Percentiles rank a stretch among this genome's conserved stretches.
phyloP scores from a whole-genome alignment of 2,797 vertebrate genomes.

The Anisognathus igniventris region DNA sequence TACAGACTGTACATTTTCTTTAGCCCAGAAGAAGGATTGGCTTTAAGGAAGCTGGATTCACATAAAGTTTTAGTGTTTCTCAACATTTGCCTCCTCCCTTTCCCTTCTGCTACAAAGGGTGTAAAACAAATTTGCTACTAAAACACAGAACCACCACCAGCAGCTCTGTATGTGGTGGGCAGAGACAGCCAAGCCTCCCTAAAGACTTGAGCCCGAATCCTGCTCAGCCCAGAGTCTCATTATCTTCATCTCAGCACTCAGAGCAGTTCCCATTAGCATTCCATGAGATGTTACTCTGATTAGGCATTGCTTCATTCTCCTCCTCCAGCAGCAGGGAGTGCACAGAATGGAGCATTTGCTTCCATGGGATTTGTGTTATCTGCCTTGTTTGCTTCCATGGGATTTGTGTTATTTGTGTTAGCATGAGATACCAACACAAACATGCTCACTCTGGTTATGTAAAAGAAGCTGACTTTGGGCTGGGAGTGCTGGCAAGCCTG shows the following conservation, averaged over 20 bases:
- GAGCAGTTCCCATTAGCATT: background rate
- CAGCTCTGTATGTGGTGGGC: background rate
- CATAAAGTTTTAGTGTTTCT: background rate
- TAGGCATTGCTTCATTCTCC: background rate
- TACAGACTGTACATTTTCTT: background rate
- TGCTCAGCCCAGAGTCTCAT: background rate
- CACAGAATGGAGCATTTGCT: background rate
- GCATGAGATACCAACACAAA: background rate
- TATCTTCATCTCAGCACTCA: background rate
- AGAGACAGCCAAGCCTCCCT: background rate
- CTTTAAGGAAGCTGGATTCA: background rate
- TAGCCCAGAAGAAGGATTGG: background rate
- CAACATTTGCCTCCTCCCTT: fast-evolving
- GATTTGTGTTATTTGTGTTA: background rate
- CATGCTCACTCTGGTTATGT: fast-evolving
- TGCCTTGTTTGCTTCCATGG: background rate
- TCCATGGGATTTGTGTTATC: background rate
- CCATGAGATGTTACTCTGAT: background rate
- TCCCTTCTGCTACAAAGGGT: background rate
- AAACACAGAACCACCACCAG: background rate
- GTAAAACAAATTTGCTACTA: background rate
- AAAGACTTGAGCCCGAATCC: background rate
- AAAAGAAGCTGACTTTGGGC: background rate
- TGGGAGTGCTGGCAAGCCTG: background rate
- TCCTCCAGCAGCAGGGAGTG: background rate